phyloP scores from a whole-genome alignment of 2,113 vertebrate genomes.

The Phyllostomus hastatus region DNA sequence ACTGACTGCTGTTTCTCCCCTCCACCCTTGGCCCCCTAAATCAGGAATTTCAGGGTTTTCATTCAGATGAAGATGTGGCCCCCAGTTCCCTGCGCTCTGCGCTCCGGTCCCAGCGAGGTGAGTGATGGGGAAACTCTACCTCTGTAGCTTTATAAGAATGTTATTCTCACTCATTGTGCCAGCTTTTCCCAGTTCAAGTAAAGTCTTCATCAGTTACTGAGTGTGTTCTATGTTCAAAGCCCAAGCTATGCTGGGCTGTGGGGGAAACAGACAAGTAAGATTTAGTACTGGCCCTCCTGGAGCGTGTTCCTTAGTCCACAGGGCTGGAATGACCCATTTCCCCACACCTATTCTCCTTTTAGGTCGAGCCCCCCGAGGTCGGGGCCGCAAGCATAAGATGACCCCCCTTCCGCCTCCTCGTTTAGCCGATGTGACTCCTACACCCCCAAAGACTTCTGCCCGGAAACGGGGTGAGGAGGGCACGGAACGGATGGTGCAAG shows the following conservation, averaged over 20 bases:
- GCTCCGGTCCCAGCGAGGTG: conserved; percentile 89
- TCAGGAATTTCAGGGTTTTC: conserved; percentile 91
- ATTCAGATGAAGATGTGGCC: conserved; percentile 81
- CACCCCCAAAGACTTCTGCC: conserved; percentile 61
- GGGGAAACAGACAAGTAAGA: conserved; percentile 48
- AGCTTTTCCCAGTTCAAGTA: conserved; percentile 18
- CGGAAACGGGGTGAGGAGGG: conserved; percentile 76
- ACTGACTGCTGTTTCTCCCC: conserved; percentile 73
- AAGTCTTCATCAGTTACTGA: conserved; percentile 14
- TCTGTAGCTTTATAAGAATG: conserved; percentile 46
- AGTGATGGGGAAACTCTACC: conserved; percentile 69
- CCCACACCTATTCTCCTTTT: conserved; percentile 72
- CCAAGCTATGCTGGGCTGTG: conserved; percentile 24
- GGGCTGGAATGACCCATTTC: conserved; percentile 57
- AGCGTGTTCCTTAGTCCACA: background rate
- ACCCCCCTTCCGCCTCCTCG: conserved; percentile 64
- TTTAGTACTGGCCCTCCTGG: conserved; percentile 5
- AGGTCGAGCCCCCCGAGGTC: conserved; percentile 75
- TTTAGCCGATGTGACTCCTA: conserved; percentile 61
- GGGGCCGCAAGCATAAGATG: conserved; percentile 73
- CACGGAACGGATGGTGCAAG: conserved; percentile 77
- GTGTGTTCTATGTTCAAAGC: conserved; percentile 39
- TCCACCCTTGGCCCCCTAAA: conserved; percentile 75
- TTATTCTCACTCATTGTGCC: background rate
- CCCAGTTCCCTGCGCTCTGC: conserved; percentile 79